These are phyloP conservation scores for Ctenicera cuprea DNA, from an alignment of 2,888 invertebrate species.

Conservation along the genomic window DNA sequence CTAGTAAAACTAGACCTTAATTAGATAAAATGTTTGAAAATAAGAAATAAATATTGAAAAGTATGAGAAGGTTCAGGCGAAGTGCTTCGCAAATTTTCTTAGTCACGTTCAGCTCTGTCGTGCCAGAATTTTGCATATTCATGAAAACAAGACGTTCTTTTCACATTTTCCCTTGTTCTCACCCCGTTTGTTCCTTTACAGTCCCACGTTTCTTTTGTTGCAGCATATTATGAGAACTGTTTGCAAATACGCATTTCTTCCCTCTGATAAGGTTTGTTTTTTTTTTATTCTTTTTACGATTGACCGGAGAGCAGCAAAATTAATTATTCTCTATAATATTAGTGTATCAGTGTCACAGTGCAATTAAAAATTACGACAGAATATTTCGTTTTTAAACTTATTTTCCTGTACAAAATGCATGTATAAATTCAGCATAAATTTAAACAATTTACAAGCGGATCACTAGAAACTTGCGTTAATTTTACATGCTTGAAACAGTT, in stretches of 20 bases:
- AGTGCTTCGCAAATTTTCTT: neutral
- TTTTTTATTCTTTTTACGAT: too few relatives aligned
- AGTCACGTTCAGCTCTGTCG: neutral
- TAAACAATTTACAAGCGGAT: conserved; percentile 6
- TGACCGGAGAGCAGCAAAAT: too few relatives aligned
- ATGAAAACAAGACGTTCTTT: conserved; percentile 23
- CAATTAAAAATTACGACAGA: too few relatives aligned
- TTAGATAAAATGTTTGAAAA: too few relatives aligned
- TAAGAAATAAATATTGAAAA: too few relatives aligned
- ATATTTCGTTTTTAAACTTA: too few relatives aligned
- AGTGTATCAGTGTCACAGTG: too few relatives aligned
- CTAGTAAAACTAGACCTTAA: too few relatives aligned
- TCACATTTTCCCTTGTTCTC: conserved; percentile 13
- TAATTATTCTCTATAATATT: too few relatives aligned
- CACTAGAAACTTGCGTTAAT: conserved; percentile 22
- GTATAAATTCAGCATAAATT: neutral
- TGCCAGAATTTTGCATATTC: conserved; percentile 11
- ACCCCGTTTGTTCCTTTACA: conserved; percentile 22
- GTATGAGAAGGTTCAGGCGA: neutral
- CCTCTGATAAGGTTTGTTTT: too few relatives aligned
- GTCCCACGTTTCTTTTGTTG: conserved; percentile 7
- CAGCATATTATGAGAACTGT: conserved; percentile 10
- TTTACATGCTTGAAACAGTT: conserved; percentile 41
- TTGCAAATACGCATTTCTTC: neutral
- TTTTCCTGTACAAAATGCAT: too few relatives aligned